These are phyloP conservation scores for Polydrusus cervinus DNA, from an alignment of 2,888 invertebrate genomes.

Conservation along the genomic window DNA sequence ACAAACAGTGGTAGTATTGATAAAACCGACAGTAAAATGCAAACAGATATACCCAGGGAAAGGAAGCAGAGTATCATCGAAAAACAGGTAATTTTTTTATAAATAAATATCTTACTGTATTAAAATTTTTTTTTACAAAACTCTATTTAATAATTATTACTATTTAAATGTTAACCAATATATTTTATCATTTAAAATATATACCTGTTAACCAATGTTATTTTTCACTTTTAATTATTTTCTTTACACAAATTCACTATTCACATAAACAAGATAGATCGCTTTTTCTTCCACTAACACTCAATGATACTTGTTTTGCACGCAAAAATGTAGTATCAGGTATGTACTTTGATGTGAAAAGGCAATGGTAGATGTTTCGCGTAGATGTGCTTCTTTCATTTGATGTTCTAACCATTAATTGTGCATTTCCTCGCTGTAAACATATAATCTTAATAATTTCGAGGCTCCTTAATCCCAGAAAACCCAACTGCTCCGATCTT, in stretches of 20 bases:
- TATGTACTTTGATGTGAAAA: constrained; percentile 38
- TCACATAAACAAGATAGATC: not conserved
- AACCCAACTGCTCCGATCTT: too few species aligned
- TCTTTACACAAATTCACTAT: not conserved
- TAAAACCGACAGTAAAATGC: constrained; percentile 62
- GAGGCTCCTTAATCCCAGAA: too few species aligned
- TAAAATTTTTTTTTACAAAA: too few species aligned
- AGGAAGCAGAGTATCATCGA: constrained; percentile 81
- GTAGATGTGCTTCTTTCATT: not conserved
- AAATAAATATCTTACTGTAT: too few species aligned
- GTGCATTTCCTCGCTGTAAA: too few species aligned
- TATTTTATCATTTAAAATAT: too few species aligned
- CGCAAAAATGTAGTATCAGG: constrained; percentile 45
- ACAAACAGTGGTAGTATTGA: constrained; percentile 57
- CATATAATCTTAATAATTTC: too few species aligned
- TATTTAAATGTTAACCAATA: too few species aligned
- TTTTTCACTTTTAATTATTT: too few species aligned
- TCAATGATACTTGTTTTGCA: constrained; percentile 56
- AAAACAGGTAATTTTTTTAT: constrained; percentile 80
- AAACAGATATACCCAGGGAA: constrained; percentile 67
- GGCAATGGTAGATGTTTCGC: constrained; percentile 9
- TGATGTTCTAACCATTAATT: not conserved
- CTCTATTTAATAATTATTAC: too few species aligned
- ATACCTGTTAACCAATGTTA: too few species aligned
- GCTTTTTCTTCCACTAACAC: constrained; percentile 68